Conservation (phyloP, 2,888 invertebrate species). For the Caradrina kadenii region DNA sequence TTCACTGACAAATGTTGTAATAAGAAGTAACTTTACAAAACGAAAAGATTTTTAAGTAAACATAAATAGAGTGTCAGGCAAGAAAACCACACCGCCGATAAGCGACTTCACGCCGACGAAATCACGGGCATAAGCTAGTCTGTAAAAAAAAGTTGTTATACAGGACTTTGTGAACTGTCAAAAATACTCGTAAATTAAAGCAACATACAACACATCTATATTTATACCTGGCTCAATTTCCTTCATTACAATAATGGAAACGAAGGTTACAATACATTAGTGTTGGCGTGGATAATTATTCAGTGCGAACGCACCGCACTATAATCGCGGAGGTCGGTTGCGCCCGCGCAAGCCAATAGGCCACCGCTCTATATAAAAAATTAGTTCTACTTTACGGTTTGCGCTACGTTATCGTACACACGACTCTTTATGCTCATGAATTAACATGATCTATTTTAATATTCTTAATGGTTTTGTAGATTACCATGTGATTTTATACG, state of each 20-base stretch:
- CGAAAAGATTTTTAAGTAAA: too few species aligned
- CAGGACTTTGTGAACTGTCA: background rate
- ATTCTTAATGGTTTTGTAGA: conserved; percentile 21
- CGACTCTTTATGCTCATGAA: conserved; percentile 48
- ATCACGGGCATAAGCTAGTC: too few species aligned
- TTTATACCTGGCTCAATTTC: conserved; percentile 34
- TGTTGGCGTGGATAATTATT: conserved; percentile 67
- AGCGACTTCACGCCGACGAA: too few species aligned
- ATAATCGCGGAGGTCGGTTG: conserved; percentile 53
- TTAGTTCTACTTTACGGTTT: conserved; percentile 63
- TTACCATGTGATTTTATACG: conserved; percentile 19
- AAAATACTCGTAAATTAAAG: conserved; percentile 3
- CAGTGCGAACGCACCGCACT: conserved; percentile 61
- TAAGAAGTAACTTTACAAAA: too few species aligned
- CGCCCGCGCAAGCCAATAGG: conserved; percentile 51
- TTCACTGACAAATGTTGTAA: too few species aligned
- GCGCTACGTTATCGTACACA: conserved; percentile 55
- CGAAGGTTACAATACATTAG: conserved; percentile 64
- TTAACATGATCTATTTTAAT: conserved; percentile 54
- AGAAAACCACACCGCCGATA: too few species aligned
- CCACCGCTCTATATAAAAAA: conserved; percentile 56
- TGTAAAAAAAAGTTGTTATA: background rate
- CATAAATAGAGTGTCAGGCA: too few species aligned
- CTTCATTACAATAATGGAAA: conserved; percentile 50
- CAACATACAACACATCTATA: background rate